These are phyloP conservation scores for Aphaenogaster floridana DNA, from an alignment of 1,140 invertebrate genomes.

Conservation along the genomic window DNA sequence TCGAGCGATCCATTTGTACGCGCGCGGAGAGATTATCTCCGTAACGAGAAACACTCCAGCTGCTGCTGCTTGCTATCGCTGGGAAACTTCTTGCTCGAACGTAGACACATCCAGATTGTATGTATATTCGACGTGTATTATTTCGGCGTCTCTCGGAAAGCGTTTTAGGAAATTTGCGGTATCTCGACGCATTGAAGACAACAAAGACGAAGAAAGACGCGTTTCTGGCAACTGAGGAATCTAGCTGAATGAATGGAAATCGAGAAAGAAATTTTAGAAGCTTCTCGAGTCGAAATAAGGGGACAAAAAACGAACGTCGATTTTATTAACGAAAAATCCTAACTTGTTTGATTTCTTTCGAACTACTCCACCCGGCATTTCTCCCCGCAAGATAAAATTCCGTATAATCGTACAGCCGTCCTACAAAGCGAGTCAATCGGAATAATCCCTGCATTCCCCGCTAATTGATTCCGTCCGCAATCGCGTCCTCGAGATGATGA, in stretches of 20 bases:
- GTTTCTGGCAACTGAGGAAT: background rate
- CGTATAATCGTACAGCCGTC: background rate
- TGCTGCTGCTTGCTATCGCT: conserved; percentile 34
- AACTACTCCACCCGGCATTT: background rate
- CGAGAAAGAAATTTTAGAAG: background rate
- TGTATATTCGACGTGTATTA: conserved; percentile 38
- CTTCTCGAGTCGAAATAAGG: background rate
- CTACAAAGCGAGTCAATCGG: conserved; percentile 43
- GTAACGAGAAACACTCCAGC: conserved; percentile 60
- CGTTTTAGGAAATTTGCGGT: background rate
- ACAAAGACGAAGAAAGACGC: background rate
- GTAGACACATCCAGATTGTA: conserved; percentile 34
- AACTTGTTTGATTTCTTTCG: background rate
- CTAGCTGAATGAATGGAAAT: background rate
- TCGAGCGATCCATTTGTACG: conserved; percentile 63
- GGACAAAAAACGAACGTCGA: background rate
- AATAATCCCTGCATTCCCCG: conserved; percentile 47
- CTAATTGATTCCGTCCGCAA: conserved; percentile 52
- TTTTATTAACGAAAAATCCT: background rate
- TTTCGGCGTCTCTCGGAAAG: conserved; percentile 39
- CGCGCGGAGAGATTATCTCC: conserved; percentile 66
- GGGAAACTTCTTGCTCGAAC: conserved; percentile 58
- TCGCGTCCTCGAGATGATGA: conserved; percentile 50
- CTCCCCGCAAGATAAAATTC: conserved; percentile 22
- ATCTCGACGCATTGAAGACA: background rate